Evolutionary conservation across 2,888 invertebrate genomes (phyloP), one percentile per base, ranked within the genome.

Genomic region (Tetheella fluctuosa): DNA sequence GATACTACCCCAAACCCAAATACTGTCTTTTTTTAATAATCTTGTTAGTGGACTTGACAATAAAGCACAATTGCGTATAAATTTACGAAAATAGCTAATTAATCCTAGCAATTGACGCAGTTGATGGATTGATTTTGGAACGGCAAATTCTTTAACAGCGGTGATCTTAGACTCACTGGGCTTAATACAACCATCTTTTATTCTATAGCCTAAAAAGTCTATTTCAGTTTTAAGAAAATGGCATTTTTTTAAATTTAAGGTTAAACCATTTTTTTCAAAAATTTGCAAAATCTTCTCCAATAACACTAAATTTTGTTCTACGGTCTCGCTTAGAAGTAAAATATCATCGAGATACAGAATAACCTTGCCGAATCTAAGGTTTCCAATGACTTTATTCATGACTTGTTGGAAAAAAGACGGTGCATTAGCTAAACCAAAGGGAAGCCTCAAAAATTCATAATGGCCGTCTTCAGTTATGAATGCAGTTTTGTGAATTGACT

Each of bases 241-340:
- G 54, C 74, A 74, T 55, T 77, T 72, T 48, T 71, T 69, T 60
- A 71, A n/a, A 56, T 77, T 77, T 2, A 77, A 12, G 0, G 71
- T 77, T 1, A 77, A 28, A 0, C 71, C 70, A 53, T 64, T 64
- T 0, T n/a, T n/a, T n/a, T n/a, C n/a, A n/a, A n/a, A n/a, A n/a
- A n/a, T n/a, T n/a, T n/a, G n/a, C n/a, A n/a, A 37, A 37, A 37
- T 12, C 12, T 42, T 20, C 54, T 71, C 61, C 4, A 68, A 15
- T n/a, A 62, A 23, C 2, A 23, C 15, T 12, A 65, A 17, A 42
- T 64, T 65, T 54, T 66, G 58, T 5, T 69, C 60, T 15, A 57
- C 34, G 4, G 65, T 63, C 61, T 61, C 57, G 55, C 48, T 59
- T 54, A 61, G 57, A 34, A 59, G 52, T 15, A 52, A 59, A 7